A percentile compares a stretch with the other conserved stretches of the same genome.
Conservation (phyloP, 30 jellyfish, hydroid and myxozoan species). For the Hydractinia symbiolongicarpus region DNA sequence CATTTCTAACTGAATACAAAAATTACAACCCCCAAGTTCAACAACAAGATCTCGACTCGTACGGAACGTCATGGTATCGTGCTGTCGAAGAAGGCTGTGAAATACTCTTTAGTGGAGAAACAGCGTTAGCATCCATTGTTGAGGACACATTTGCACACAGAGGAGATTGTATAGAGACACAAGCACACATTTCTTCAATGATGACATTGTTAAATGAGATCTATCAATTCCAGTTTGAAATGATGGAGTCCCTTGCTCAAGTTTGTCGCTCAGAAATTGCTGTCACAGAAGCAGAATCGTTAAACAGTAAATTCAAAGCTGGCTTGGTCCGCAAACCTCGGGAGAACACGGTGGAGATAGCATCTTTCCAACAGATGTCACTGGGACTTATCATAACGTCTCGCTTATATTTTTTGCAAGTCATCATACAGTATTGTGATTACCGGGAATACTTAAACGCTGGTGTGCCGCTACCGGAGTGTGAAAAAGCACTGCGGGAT, state of each 20-base stretch:
- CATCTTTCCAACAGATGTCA: constrained; percentile 10
- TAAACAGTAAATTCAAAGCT: constrained; percentile 15
- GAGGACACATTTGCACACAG: constrained; percentile 2
- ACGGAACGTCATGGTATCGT: constrained; percentile 34
- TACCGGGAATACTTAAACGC: constrained; percentile 39
- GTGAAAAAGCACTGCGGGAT: constrained; percentile 27
- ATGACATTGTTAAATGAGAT: constrained; percentile 30
- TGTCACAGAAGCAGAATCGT: constrained; percentile 2
- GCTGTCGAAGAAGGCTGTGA: constrained; percentile 48
- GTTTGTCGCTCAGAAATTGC: constrained; percentile 24
- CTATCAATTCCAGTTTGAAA: constrained; percentile 44
- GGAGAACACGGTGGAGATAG: constrained; percentile 22
- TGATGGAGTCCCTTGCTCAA: constrained; percentile 57
- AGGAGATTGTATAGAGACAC: constrained; percentile 38
- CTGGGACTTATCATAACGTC: constrained; percentile 21
- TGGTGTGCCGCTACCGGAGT: constrained; percentile 33
- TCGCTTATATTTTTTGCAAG: constrained; percentile 27
- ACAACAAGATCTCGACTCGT: constrained; percentile 28
- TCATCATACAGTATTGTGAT: constrained; percentile 31
- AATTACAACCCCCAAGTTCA: constrained; percentile 48
- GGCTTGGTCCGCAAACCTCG: not conserved
- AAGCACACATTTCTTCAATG: constrained; percentile 22
- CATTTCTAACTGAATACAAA: constrained; percentile 12
- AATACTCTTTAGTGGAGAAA: constrained; percentile 29
- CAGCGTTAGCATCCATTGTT: constrained; percentile 33